Percentiles rank a stretch among this genome's conserved stretches.
Conservation (phyloP, 2,888 invertebrate genomes). For the Deladenus siricidicola region DNA sequence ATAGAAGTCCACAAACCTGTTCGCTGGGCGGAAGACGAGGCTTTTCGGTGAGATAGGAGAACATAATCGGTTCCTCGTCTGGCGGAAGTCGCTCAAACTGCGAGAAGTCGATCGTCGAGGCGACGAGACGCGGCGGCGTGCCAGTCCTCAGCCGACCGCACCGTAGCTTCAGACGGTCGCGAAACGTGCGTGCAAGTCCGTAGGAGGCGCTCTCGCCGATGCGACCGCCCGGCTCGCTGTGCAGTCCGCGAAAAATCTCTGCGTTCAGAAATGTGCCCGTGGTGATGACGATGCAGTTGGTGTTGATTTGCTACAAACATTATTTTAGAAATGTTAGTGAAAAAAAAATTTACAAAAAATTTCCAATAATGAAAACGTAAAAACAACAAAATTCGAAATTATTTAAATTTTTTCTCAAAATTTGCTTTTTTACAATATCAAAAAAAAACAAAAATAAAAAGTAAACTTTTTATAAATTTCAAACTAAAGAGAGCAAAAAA, state of each 20-base stretch:
- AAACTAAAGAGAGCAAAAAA: no score
- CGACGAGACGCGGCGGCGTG: conserved; percentile 72
- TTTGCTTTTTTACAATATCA: no score
- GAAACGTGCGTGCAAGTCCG: conserved; percentile 68
- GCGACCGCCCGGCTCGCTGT: conserved; percentile 67
- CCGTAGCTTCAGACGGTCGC: conserved; percentile 66
- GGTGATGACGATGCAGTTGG: conserved; percentile 69
- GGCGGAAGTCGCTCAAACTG: conserved; percentile 34
- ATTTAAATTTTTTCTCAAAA: no score
- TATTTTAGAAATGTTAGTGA: conserved; percentile 3
- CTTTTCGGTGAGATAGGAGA: conserved; percentile 56
- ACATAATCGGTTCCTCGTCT: conserved; percentile 54
- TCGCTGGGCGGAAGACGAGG: conserved; percentile 62
- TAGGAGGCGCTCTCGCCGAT: conserved; percentile 59
- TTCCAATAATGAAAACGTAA: no score
- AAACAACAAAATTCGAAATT: no score
- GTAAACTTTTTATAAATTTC: no score
- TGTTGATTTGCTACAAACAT: conserved; percentile 35
- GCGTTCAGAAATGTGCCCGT: conserved; percentile 82
- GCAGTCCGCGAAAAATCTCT: conserved; percentile 72
- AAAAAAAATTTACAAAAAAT: conserved; percentile 3
- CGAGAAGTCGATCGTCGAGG: conserved; percentile 52
- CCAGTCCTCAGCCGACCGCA: conserved; percentile 74
- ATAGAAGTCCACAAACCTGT: no score
- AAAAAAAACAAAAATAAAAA: no score